Evolutionary conservation across 2,797 vertebrate genomes (phyloP).

Genomic region (Eospalax fontanierii): DNA sequence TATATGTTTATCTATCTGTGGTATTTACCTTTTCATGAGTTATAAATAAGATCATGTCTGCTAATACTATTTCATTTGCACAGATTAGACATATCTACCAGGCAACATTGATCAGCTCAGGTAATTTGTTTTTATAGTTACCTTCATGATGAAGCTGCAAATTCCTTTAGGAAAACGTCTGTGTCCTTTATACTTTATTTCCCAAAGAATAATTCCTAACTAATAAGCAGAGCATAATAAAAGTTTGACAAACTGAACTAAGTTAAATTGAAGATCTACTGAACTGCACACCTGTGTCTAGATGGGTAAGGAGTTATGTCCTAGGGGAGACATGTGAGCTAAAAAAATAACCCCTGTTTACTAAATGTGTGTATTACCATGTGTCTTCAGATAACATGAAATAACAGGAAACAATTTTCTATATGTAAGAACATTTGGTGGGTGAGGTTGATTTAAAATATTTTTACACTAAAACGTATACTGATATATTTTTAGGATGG

Average conservation of each 20-base stretch:
- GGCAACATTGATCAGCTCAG: background rate
- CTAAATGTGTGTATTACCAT: background rate
- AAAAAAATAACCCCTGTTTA: background rate
- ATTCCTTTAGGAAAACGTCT: background rate
- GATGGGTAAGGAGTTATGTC: background rate
- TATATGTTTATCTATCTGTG: background rate
- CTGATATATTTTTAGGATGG: background rate
- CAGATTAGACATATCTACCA: background rate
- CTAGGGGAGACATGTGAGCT: background rate
- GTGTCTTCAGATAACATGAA: background rate
- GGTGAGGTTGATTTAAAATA: background rate
- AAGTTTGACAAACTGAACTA: background rate
- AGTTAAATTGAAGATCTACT: slow-evolving; percentile 24
- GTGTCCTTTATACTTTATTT: background rate
- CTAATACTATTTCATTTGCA: background rate
- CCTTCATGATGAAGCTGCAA: background rate
- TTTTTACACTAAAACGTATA: slow-evolving; percentile 1
- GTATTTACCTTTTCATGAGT: background rate
- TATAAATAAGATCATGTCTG: background rate
- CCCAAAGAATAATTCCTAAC: background rate
- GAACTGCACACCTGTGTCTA: background rate
- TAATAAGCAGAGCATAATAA: background rate
- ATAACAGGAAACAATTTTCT: background rate
- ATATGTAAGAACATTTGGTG: background rate
- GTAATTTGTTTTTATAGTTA: background rate